Conservation (phyloP, 2,797 vertebrate genomes). For the Simalia tracyae region DNA sequence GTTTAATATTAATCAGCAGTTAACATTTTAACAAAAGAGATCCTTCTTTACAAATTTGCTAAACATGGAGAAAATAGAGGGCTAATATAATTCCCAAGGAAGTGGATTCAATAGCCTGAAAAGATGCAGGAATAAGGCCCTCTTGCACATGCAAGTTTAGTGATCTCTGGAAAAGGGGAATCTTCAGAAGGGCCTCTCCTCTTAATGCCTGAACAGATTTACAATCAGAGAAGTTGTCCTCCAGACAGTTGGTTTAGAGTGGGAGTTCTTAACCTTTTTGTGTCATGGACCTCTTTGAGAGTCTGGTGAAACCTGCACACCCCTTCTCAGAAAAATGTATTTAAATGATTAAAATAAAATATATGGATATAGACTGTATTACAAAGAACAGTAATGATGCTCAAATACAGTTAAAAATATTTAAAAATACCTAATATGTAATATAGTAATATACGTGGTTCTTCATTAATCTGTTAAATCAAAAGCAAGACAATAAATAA, state of each 20-base stretch:
- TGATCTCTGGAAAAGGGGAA: neutral
- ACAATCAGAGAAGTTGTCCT: neutral
- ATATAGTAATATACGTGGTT: too few species aligned
- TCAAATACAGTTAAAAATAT: too few species aligned
- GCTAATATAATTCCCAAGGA: neutral
- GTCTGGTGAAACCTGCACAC: neutral
- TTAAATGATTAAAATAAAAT: neutral
- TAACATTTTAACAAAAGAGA: neutral
- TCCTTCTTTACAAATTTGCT: neutral
- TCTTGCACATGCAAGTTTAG: neutral
- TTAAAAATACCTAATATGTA: too few species aligned
- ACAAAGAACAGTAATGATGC: too few species aligned
- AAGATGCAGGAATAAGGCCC: neutral
- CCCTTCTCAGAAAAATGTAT: neutral
- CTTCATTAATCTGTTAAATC: too few species aligned
- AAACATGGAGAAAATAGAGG: neutral
- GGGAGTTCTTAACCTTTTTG: neutral
- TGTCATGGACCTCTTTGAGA: neutral
- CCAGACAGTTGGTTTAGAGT: neutral
- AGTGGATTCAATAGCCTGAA: neutral
- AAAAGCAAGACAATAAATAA: too few species aligned
- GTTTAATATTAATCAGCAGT: neutral
- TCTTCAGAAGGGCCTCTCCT: neutral
- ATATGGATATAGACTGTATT: too few species aligned
- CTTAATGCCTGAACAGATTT: neutral